Evolutionary conservation across 2,113 vertebrate genomes (phyloP).

Genomic region (Cettia cetti): DNA sequence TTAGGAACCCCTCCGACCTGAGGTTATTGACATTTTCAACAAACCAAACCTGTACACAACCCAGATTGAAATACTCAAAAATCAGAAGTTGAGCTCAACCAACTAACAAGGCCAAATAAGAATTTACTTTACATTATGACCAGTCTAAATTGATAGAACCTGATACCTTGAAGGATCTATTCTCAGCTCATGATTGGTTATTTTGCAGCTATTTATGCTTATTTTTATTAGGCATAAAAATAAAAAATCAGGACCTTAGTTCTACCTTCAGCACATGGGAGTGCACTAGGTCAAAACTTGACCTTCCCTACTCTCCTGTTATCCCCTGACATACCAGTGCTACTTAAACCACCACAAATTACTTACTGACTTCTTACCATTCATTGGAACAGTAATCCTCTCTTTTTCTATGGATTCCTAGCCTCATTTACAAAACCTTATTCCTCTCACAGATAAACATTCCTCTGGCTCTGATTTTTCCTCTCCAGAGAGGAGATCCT

Average conservation of each 20-base stretch:
- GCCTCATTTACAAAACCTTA: neutral
- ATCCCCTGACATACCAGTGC: neutral
- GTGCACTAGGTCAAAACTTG: neutral
- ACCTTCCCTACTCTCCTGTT: neutral
- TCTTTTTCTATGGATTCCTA: neutral
- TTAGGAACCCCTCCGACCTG: neutral
- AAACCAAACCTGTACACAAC: neutral
- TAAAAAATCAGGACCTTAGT: neutral
- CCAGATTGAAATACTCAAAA: neutral
- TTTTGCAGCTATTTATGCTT: neutral
- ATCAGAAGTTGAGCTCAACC: neutral
- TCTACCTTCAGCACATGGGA: neutral
- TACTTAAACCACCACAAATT: neutral
- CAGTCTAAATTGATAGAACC: neutral
- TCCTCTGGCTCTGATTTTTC: neutral
- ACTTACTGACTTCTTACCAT: neutral
- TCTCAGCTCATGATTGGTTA: neutral
- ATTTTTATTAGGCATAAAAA: neutral
- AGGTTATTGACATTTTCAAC: neutral
- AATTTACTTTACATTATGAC: neutral
- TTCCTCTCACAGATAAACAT: neutral
- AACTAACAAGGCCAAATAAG: neutral
- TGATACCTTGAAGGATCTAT: neutral
- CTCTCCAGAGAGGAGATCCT: neutral
- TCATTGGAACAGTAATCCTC: neutral